phyloP scores from a whole-genome alignment of 2,797 vertebrate genomes.

The Chelmon rostratus region DNA sequence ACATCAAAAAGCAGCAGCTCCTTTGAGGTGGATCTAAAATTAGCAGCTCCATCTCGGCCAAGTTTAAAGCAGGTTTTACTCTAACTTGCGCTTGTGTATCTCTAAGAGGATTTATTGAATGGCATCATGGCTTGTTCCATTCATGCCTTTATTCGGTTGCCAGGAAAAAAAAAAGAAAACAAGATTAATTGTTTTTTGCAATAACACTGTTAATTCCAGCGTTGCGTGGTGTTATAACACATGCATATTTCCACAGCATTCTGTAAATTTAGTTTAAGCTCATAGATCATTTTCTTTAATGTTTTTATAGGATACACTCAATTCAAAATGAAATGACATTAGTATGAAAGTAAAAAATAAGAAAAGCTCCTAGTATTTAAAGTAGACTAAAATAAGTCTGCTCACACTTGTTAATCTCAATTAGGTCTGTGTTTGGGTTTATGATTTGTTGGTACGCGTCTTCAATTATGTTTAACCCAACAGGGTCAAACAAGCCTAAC shows the following conservation, averaged over 20 bases:
- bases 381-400: neutral
- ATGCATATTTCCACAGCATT: neutral
- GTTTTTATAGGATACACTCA: neutral
- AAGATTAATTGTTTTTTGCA: neutral
- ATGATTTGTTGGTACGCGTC: slow-evolving; percentile 7
- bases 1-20: neutral
- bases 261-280: neutral
- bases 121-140: neutral
- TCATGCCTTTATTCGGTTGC: neutral
- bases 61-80: slow-evolving; percentile 23
- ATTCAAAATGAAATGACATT: neutral
- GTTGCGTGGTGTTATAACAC: neutral
- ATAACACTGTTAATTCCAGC: neutral
- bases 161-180: neutral
- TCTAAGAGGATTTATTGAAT: slow-evolving; percentile 48
- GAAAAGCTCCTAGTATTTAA: too few relatives aligned
- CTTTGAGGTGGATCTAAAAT: slow-evolving; percentile 15
- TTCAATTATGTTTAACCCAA: slow-evolving; percentile 18
- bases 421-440: neutral
- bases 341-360: neutral
- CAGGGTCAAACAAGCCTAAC: slow-evolving; percentile 27
- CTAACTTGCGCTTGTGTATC: neutral
- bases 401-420: neutral
- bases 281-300: neutral
- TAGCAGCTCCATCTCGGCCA: neutral